Percentiles rank a stretch among this genome's conserved stretches.
Conservation (phyloP, 2,797 vertebrate species). For the Ciconia nigra region DNA sequence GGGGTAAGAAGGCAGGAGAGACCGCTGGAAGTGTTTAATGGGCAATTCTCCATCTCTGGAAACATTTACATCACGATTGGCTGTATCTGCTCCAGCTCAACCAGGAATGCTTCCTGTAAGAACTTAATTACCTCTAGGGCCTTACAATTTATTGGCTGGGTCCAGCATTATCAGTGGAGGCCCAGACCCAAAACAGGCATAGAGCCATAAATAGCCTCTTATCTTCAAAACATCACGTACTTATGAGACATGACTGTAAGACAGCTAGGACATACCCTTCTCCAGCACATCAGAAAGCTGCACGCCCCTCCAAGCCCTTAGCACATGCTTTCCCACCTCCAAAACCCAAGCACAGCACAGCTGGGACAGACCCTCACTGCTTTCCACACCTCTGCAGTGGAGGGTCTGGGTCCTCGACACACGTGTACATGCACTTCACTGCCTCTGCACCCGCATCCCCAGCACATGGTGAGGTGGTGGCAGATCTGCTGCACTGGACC, state of each 20-base stretch:
- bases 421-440: fast-evolving
- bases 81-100: slow-evolving; percentile 26
- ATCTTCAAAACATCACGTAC: background rate
- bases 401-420: background rate
- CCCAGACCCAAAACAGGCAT: background rate
- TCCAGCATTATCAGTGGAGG: background rate
- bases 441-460: fast-evolving
- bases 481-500: background rate
- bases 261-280: background rate
- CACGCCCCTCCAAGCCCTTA: background rate
- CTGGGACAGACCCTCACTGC: background rate
- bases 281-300: background rate
- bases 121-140: slow-evolving; percentile 2
- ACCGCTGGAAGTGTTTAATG: background rate
- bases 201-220: slow-evolving; percentile 2
- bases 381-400: background rate
- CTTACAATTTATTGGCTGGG: background rate
- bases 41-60: slow-evolving; percentile 17
- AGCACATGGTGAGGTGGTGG: fast-evolving
- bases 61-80: background rate
- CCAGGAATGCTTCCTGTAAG: slow-evolving; percentile 31
- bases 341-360: background rate
- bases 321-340: background rate
- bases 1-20: background rate
- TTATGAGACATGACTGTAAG: background rate